Conservation (phyloP, 2,888 invertebrate species). For the Leucozona laternaria region DNA sequence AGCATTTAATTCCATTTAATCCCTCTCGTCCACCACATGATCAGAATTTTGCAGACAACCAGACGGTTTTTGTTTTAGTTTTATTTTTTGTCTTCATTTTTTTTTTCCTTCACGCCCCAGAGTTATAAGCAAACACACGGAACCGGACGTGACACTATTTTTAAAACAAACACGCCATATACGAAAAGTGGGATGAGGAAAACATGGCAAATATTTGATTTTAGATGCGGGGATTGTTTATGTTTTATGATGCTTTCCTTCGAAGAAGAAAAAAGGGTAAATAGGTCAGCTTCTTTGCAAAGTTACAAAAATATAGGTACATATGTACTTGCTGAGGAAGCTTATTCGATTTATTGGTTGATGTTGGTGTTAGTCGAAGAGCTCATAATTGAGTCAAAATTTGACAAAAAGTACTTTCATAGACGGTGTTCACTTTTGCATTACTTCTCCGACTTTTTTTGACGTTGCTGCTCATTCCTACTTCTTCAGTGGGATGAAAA, state of each 20-base stretch:
- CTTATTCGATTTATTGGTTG: not conserved
- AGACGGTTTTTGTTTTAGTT: slow-evolving; percentile 8
- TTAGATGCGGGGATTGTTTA: slow-evolving; percentile 25
- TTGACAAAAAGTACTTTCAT: too few species aligned
- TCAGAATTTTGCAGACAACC: slow-evolving; percentile 58
- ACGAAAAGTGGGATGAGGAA: slow-evolving; percentile 30
- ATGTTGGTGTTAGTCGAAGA: not conserved
- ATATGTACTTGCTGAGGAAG: not conserved
- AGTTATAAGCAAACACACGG: slow-evolving; percentile 57
- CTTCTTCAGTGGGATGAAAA: too few species aligned
- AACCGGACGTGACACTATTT: slow-evolving; percentile 59
- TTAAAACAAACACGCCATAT: slow-evolving; percentile 29
- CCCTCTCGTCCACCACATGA: slow-evolving; percentile 31
- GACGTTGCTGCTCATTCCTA: too few species aligned
- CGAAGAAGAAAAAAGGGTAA: slow-evolving; percentile 1
- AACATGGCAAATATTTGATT: slow-evolving; percentile 35
- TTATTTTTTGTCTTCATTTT: not conserved
- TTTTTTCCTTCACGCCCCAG: slow-evolving; percentile 40
- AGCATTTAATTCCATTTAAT: slow-evolving; percentile 33
- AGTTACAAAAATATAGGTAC: not conserved
- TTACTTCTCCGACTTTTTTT: too few species aligned
- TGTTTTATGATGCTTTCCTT: not conserved
- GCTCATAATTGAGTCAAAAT: not conserved
- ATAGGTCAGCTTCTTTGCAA: not conserved
- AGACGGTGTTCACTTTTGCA: too few species aligned